Conservation (phyloP, 2,888 invertebrate species). For the Caenorhabditis virilis region DNA sequence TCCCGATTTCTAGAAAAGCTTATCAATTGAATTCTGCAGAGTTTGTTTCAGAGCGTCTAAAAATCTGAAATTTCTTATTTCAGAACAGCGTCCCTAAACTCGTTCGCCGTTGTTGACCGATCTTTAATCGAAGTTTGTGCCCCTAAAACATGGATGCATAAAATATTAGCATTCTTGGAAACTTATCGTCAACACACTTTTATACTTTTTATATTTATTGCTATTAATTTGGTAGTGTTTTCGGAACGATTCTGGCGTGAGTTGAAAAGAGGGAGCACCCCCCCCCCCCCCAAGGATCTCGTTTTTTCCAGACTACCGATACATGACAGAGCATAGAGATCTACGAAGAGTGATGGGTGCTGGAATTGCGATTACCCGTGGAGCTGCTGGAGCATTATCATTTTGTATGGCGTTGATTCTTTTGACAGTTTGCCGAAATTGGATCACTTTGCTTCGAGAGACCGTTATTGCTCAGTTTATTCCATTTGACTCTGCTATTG, state of each 20-base stretch:
- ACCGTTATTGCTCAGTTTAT: constrained; percentile 91
- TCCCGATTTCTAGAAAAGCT: constrained; percentile 35
- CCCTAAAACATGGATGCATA: constrained; percentile 13
- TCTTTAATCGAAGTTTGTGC: constrained; percentile 12
- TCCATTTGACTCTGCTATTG: constrained; percentile 90
- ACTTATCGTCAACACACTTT: constrained; percentile 92
- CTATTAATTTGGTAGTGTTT: constrained; percentile 89
- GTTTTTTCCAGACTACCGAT: constrained; percentile 80
- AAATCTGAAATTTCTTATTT: too few relatives aligned
- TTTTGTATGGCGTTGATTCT: constrained; percentile 90
- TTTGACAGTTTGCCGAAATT: constrained; percentile 82
- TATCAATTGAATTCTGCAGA: constrained; percentile 52
- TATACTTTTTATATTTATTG: constrained; percentile 90
- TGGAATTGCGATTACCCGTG: constrained; percentile 37
- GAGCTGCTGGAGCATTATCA: constrained; percentile 82
- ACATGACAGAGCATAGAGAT: constrained; percentile 93
- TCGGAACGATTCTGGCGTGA: constrained; percentile 90
- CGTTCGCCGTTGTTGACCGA: constrained; percentile 58
- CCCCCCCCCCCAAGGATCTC: not conserved
- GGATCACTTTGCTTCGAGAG: constrained; percentile 89
- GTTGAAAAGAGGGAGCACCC: constrained; percentile 66
- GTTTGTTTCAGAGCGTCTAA: too few relatives aligned
- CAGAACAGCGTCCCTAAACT: constrained; percentile 66
- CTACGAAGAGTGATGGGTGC: constrained; percentile 92
- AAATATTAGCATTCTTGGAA: constrained; percentile 80